These are phyloP conservation scores for Latrodectus geometricus DNA, from an alignment of 1,140 invertebrate genomes.

Conservation along the genomic window DNA sequence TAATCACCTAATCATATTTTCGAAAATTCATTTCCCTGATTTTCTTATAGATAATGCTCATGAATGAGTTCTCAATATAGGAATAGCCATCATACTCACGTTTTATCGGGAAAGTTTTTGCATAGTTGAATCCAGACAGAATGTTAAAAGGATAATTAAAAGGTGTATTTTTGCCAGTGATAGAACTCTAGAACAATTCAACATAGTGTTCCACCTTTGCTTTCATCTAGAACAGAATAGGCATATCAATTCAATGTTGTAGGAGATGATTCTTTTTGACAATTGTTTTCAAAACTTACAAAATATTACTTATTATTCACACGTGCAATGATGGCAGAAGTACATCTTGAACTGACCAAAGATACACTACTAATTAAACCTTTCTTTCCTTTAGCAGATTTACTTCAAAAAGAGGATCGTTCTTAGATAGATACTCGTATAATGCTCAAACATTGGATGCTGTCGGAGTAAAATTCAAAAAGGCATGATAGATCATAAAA, in stretches of 20 bases:
- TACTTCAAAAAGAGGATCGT: slow-evolving; percentile 65
- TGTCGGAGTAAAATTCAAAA: slow-evolving; percentile 61
- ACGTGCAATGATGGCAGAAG: slow-evolving; percentile 66
- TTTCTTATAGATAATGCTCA: neutral
- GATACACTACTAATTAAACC: slow-evolving; percentile 64
- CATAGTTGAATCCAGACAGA: neutral
- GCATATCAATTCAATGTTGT: neutral
- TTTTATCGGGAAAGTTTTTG: neutral
- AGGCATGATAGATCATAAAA: neutral
- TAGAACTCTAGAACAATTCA: neutral
- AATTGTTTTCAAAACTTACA: neutral
- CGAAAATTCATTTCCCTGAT: neutral
- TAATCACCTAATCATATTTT: neutral
- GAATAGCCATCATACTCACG: neutral
- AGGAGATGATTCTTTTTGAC: neutral
- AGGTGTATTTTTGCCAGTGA: neutral
- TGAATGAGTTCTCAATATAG: neutral
- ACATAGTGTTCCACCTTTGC: neutral
- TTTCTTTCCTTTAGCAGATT: slow-evolving; percentile 66
- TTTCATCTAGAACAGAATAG: neutral
- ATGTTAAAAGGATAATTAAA: neutral
- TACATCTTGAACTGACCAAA: slow-evolving; percentile 68
- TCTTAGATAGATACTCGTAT: slow-evolving; percentile 66
- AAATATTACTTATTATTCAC: slow-evolving; percentile 66
- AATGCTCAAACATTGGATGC: slow-evolving; percentile 68